A percentile compares a stretch with the other conserved stretches of the same genome.
Conservation (phyloP, 2,113 vertebrate species). For the Psammodynastes pulverulentus region DNA sequence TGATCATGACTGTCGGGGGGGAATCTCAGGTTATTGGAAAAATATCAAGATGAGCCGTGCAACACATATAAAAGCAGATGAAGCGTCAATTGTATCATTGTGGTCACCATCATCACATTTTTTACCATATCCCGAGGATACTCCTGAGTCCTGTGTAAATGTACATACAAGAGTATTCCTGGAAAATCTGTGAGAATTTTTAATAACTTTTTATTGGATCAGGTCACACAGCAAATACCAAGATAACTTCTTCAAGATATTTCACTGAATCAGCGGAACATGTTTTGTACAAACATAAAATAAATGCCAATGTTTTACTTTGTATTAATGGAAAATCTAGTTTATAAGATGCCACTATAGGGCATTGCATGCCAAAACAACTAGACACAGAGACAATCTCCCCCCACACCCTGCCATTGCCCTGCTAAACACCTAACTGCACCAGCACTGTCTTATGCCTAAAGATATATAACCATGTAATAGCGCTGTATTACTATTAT, state of each 20-base stretch:
- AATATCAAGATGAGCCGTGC: not conserved
- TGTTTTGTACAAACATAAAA: not conserved
- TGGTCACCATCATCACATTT: not conserved
- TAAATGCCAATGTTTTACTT: not conserved
- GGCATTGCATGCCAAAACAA: no score
- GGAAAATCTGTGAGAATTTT: not conserved
- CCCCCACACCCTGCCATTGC: not conserved
- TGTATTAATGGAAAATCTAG: not conserved
- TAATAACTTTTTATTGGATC: not conserved
- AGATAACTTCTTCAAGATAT: not conserved
- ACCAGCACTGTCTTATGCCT: not conserved
- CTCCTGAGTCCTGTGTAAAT: not conserved
- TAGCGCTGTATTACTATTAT: not conserved
- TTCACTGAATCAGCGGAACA: not conserved
- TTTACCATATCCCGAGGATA: not conserved
- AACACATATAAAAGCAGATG: not conserved
- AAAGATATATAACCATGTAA: not conserved
- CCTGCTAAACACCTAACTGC: not conserved
- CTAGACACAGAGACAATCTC: not conserved
- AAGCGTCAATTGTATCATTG: not conserved
- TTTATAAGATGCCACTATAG: no score
- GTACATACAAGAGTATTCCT: not conserved
- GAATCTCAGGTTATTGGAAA: not conserved
- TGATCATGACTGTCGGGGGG: not conserved
- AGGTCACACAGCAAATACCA: not conserved